A percentile compares a stretch with the other conserved stretches of the same genome.
Conservation (phyloP, 2,797 vertebrate genomes). For the Mastacembelus armatus region DNA sequence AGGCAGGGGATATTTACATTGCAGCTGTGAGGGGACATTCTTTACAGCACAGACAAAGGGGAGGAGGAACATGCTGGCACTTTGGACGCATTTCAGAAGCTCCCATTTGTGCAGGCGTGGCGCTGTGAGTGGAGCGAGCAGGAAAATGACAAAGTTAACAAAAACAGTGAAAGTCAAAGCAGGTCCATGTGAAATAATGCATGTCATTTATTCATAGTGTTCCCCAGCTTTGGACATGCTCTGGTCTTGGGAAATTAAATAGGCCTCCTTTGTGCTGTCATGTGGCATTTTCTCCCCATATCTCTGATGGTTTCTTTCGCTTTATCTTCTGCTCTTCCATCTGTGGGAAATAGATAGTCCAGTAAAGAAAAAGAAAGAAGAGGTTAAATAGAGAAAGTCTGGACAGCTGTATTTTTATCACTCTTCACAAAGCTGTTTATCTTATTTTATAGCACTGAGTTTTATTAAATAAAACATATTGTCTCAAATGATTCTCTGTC, state of each 20-base stretch:
- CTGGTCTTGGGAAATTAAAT: conserved; percentile 68
- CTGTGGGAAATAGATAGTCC: conserved; percentile 47
- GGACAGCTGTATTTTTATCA: conserved; percentile 4
- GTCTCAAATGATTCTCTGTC: conserved; percentile 18
- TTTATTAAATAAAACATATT: conserved; percentile 49
- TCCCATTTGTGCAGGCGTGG: conserved; percentile 55
- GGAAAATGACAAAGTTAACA: conserved; percentile 59
- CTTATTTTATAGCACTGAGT: conserved; percentile 18
- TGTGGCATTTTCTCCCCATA: conserved; percentile 52
- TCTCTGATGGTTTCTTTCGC: conserved; percentile 39
- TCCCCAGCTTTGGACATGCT: conserved; percentile 68
- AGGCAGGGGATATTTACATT: conserved; percentile 64
- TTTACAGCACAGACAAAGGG: conserved; percentile 59
- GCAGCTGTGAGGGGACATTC: conserved; percentile 55
- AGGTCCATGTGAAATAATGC: conserved; percentile 73
- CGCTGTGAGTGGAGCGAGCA: conserved; percentile 39
- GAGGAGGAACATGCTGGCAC: conserved; percentile 51
- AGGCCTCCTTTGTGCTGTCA: conserved; percentile 50
- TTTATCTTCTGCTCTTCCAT: conserved; percentile 38
- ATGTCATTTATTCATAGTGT: conserved; percentile 80
- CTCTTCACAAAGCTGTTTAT: conserved; percentile 30
- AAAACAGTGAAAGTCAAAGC: conserved; percentile 63
- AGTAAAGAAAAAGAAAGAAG: conserved; percentile 22
- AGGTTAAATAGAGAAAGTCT: conserved; percentile 24
- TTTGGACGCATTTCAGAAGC: conserved; percentile 60